Evolutionary conservation across 1,140 invertebrate species (phyloP), one percentile per base, ranked within the genome.

Genomic region (Potamilus streckersoni): DNA sequence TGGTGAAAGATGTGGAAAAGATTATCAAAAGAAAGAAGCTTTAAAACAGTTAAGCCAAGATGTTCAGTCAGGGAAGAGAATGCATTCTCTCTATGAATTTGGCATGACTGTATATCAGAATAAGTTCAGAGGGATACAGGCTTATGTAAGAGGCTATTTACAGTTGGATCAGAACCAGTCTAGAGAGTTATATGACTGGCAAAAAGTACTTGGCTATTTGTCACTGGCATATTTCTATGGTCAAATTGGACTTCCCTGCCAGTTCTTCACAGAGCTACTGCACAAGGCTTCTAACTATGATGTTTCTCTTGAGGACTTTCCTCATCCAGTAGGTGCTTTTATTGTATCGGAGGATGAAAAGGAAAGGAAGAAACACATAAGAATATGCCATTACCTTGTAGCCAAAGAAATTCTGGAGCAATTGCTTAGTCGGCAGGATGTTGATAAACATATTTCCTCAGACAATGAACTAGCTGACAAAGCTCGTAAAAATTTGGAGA

Each of bases 341-440:
- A 67, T 84, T 31, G 80, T 83, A 2, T 31, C 19, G 17, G 78
- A 80, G 57, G 57, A 55, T 16, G 75, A 79, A 19, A 74, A 81
- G 63, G 67, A 65, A 14, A 72, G 66, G 66, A 20, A 17, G 11
- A 67, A 81, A 11, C 76, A 76, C 20, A 74, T 83, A 15, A 66
- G 83, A 16, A 80, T 82, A 19, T 79, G 79, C 49, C 82, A 85
- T 61, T 81, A 80, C 64, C 55, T 79, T 14, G 59, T 85, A 19
- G 83, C 83, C 16, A 82, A 76, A 67, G 83, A 85, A 73, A 85
- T 85, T 17, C 57, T 85, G 2, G 82, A 85, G 15, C 80, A 80
- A 23, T 67, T 82, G 15, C 60, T 79, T 17, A 15, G 19, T 13
- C 55, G 60, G 56, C 31, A 31, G 16, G 31, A 17, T 27, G 17